Evolutionary conservation across 2,888 invertebrate species (phyloP), one percentile per base, ranked within the genome.

Genomic region (Gandaritis pyraliata): DNA sequence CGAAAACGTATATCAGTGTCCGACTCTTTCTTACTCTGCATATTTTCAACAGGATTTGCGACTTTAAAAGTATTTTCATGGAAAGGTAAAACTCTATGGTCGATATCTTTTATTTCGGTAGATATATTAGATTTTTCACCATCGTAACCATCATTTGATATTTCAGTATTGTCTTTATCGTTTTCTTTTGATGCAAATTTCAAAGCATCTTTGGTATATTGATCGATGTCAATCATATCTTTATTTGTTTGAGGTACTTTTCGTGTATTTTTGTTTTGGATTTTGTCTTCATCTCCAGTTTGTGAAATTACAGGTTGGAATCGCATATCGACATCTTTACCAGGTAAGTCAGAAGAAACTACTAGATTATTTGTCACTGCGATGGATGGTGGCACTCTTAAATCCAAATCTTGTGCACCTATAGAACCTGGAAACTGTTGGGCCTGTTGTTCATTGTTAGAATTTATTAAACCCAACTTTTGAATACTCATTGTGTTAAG

Each of bases 401-500:
- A 85, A 72, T 93, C 93, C 61, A 93, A 76, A 75, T 93, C 93
- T 82, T 92, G 85, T 29, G 82, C 66, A 54, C 76, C 77, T 58
- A 80, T 72, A 62, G 81, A 66, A 63, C 69, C 71, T 61, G 79
- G 51, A 73, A 81, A 84, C 59, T 78, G 75, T 66, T 80, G 82
- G 4, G 78, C 64, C 57, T 74, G 72, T 69, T 81, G 80, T 68
- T 88, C 83, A 72, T 78, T 76, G 65, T 81, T 79, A 16, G 79
- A 57, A 70, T 82, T 90, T 63, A 92, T 92, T 62, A 93, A 83
- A 56, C 93, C 93, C 72, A 93, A 78, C 72, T 93, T 93, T 75
- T 93, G 93, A 75, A 94, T 94, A 71, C 90, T 93, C 85, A 93
- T 90, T 8, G 94, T 94, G 80, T 93, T 94, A 58, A 94, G 80